phyloP scores from a whole-genome alignment of 2,113 vertebrate genomes.

The Muntiacus reevesi region DNA sequence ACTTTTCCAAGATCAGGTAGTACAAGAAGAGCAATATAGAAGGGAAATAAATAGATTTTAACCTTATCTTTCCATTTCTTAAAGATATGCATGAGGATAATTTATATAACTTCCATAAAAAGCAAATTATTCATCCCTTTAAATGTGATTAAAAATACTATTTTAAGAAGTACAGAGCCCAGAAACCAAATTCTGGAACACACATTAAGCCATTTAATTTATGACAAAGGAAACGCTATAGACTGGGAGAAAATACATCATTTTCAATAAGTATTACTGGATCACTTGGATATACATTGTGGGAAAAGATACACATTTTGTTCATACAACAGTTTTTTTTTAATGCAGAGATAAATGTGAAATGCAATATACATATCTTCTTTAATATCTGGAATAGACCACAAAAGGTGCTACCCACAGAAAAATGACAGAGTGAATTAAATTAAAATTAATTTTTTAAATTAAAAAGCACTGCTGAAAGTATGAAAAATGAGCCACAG shows the following conservation, averaged over 20 bases:
- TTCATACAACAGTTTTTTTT: background rate
- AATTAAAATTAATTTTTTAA: background rate
- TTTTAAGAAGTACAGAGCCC: background rate
- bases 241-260: background rate
- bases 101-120: background rate
- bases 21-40: background rate
- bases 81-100: background rate
- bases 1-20: background rate
- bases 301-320: background rate
- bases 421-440: background rate
- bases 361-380: background rate
- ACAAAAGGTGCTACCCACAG: background rate
- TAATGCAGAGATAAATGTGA: background rate
- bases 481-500: background rate
- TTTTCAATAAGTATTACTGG: background rate
- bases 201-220: background rate
- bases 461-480: background rate
- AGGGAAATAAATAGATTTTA: background rate
- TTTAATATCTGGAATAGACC: background rate
- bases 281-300: background rate
- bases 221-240: background rate
- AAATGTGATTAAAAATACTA: background rate
- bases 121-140: background rate
- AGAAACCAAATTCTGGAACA: background rate
- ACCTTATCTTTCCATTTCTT: background rate